These are phyloP conservation scores for Alligator mississippiensis DNA, from an alignment of 2,113 vertebrate species.

Conservation along the genomic window DNA sequence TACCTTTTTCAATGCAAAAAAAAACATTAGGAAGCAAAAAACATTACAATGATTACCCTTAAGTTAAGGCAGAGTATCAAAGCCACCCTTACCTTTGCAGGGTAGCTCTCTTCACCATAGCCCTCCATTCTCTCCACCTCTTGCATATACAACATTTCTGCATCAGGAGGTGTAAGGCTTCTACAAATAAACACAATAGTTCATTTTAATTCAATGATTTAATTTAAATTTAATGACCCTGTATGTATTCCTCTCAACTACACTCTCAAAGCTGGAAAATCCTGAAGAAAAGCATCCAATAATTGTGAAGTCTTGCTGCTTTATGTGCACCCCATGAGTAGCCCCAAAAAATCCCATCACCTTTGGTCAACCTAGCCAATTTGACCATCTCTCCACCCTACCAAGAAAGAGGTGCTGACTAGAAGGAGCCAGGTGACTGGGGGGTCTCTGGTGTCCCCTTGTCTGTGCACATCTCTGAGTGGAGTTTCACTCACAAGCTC, in stretches of 20 bases:
- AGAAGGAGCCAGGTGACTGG: too few relatives aligned
- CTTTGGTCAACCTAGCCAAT: too few relatives aligned
- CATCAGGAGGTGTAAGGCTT: slow-evolving; percentile 91
- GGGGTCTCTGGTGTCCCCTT: too few relatives aligned
- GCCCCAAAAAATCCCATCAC: too few relatives aligned
- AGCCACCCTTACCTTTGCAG: slow-evolving; percentile 87
- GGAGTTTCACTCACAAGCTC: too few relatives aligned
- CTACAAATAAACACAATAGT: slow-evolving; percentile 74
- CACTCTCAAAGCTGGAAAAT: neutral
- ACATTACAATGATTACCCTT: neutral
- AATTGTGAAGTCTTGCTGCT: neutral
- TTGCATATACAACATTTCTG: slow-evolving; percentile 97
- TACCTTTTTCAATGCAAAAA: slow-evolving; percentile 2
- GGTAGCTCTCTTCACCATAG: slow-evolving; percentile 94
- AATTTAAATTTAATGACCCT: neutral
- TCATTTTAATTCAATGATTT: neutral
- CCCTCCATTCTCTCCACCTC: slow-evolving; percentile 97
- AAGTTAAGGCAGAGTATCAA: neutral
- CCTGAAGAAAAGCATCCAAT: neutral
- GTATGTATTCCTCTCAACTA: neutral
- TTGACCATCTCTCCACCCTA: too few relatives aligned
- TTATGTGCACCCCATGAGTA: neutral
- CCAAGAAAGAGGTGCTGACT: too few relatives aligned
- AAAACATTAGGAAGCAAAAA: neutral
- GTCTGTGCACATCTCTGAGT: too few relatives aligned